A percentile compares a stretch with the other conserved stretches of the same genome.
phyloP scores from a whole-genome alignment of 2,888 invertebrate genomes.

The Drosophila formosana region DNA sequence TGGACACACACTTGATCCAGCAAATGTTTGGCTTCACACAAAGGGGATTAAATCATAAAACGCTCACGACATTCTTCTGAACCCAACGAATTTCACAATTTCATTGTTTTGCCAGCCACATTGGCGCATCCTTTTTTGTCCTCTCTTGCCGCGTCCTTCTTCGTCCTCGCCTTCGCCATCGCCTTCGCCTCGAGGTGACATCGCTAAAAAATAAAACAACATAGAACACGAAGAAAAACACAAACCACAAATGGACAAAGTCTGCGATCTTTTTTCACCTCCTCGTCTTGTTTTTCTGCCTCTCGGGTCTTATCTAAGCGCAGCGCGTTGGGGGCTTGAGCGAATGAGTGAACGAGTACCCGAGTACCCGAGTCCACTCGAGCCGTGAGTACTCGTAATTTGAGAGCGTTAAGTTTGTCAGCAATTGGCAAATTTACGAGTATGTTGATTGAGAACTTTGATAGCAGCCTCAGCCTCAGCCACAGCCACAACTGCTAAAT shows the following conservation, averaged over 20 bases:
- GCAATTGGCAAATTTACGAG: conserved; percentile 74
- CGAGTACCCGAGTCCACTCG: conserved; percentile 18
- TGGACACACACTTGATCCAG: conserved; percentile 36
- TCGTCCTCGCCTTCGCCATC: background rate
- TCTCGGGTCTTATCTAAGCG: conserved; percentile 31
- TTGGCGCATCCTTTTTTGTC: conserved; percentile 65
- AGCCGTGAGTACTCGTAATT: conserved; percentile 33
- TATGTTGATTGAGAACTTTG: conserved; percentile 57
- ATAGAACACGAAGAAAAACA: conserved; percentile 8
- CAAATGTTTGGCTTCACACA: conserved; percentile 72
- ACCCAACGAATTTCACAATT: conserved; percentile 54
- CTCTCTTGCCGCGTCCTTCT: conserved; percentile 6
- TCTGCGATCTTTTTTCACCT: conserved; percentile 24
- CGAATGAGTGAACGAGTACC: conserved; percentile 7
- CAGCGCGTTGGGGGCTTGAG: background rate
- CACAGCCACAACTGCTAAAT: conserved; percentile 2
- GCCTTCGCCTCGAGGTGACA: conserved; percentile 50
- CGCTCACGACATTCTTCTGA: conserved; percentile 54
- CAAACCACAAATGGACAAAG: conserved; percentile 22
- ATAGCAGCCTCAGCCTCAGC: conserved; percentile 35
- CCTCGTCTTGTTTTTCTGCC: background rate
- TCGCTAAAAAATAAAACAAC: conserved; percentile 51
- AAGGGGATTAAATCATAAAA: conserved; percentile 73
- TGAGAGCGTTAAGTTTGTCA: conserved; percentile 51
- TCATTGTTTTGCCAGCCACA: conserved; percentile 74